phyloP scores from a whole-genome alignment of 2,888 invertebrate species.

The Agrochola litura region DNA sequence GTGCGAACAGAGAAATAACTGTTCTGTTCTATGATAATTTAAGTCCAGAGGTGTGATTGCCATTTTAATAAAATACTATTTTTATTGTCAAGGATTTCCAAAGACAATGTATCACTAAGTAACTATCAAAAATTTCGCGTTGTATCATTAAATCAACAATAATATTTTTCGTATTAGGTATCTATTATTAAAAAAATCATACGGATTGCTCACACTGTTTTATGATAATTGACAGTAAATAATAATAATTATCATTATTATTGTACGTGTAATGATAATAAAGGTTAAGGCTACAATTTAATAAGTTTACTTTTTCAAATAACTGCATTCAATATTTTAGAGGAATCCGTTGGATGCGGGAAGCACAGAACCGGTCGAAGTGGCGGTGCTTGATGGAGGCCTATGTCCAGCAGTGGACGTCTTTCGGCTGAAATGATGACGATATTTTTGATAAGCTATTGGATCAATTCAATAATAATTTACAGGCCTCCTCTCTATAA shows the following conservation, averaged over 20 bases:
- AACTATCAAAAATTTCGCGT: conserved; percentile 13
- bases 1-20: not conserved
- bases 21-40: not conserved
- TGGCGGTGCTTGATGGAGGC: no score
- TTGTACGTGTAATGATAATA: not conserved
- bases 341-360: no score
- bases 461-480: no score
- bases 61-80: conserved; percentile 6
- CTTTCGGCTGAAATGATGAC: no score
- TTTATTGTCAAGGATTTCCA: conserved; percentile 4
- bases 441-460: no score
- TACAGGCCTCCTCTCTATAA: no score
- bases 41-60: conserved; percentile 24
- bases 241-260: not conserved
- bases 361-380: no score
- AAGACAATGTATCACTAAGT: conserved; percentile 14
- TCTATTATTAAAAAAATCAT: no score
- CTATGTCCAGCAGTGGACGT: no score
- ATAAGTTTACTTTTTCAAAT: not conserved
- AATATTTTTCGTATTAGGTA: conserved; percentile 4
- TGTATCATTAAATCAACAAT: conserved; percentile 15
- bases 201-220: no score
- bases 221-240: conserved; percentile 13
- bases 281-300: not conserved
- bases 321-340: not conserved